Base-by-base conservation (phyloP, 1,140 invertebrate species). In the Dendrolimus punctatus region DNA sequence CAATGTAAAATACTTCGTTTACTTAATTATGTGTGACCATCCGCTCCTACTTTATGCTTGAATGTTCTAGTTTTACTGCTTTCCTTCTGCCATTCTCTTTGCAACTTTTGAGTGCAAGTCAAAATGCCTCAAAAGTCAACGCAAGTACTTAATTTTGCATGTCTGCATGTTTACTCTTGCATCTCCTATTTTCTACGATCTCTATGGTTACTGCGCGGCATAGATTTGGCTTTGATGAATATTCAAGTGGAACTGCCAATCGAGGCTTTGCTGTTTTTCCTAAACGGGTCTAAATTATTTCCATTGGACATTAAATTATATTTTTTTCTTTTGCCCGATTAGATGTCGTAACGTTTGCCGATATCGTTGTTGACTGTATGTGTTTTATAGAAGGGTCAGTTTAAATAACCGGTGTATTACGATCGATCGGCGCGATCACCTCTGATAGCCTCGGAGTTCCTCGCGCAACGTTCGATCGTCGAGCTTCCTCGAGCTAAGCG, bases 171-270 rank as follows among this genome's bases (percentile, higher is more conserved):
- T 82, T 75, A 76, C 74, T 76, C 66, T 76, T 80, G 78, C 78
- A 82, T 82, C 70, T 74, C 60, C 72, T 78, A 67, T 70, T 78
- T 83, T 81, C 79, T 86, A 86, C 83, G 83, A 86, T 86, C 80
- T 86, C 83, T 86, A 86, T 86, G 83, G 83, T 86, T 86, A 86
- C 83, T 85, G 83, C 80, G 83, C 80, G 83, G 80, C 83, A 84
- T 84, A 86, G 75, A 81, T 67, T 80, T 86, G 74, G 80, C 80
- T 86, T 85, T 72, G 62, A 73, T 57, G 65, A 66, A 76, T 83
- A 81, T 83, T 75, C 73, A 60, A 64, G 55, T 67, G 66, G 74
- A 71, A 70, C 67, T 76, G 71, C 69, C 69, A 68, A 70, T 61
- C 63, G 64, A 68, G 71, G 76, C 74, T 82, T 77, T 80, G 73